Evolutionary conservation across 1,140 invertebrate species (phyloP).

Genomic region (Diuraphis noxia): DNA sequence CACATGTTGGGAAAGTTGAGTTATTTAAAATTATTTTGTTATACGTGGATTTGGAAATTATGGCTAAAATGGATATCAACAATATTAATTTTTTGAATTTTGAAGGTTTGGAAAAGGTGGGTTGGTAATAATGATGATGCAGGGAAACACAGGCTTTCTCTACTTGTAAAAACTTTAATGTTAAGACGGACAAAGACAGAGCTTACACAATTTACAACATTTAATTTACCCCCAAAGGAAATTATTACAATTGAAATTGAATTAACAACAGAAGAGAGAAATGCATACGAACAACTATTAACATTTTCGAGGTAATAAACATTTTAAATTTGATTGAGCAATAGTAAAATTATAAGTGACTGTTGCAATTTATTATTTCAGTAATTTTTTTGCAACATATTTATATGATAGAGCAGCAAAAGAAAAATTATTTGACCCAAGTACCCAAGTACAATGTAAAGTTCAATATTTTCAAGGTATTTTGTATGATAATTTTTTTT

Average conservation of each 20-base stretch:
- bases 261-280: slow-evolving; percentile 72
- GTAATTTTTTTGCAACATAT: neutral
- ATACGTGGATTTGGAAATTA: neutral
- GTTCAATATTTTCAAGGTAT: neutral
- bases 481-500: too few relatives aligned
- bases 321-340: neutral
- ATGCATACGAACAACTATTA: slow-evolving; percentile 72
- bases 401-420: neutral
- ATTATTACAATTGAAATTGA: slow-evolving; percentile 65
- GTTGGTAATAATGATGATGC: slow-evolving; percentile 75
- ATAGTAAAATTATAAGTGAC: neutral
- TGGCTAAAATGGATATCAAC: neutral
- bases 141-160: slow-evolving; percentile 73
- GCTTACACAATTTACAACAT: slow-evolving; percentile 65
- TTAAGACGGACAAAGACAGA: slow-evolving; percentile 82
- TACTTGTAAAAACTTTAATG: slow-evolving; percentile 79
- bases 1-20: neutral
- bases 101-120: slow-evolving; percentile 69
- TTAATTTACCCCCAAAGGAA: slow-evolving; percentile 72
- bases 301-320: slow-evolving; percentile 55
- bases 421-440: neutral
- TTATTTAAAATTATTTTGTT: neutral
- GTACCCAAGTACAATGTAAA: neutral
- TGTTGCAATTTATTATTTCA: neutral
- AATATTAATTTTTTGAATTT: slow-evolving; percentile 24